phyloP scores from a whole-genome alignment of 2,888 invertebrate genomes.

The Eudemis profundana region DNA sequence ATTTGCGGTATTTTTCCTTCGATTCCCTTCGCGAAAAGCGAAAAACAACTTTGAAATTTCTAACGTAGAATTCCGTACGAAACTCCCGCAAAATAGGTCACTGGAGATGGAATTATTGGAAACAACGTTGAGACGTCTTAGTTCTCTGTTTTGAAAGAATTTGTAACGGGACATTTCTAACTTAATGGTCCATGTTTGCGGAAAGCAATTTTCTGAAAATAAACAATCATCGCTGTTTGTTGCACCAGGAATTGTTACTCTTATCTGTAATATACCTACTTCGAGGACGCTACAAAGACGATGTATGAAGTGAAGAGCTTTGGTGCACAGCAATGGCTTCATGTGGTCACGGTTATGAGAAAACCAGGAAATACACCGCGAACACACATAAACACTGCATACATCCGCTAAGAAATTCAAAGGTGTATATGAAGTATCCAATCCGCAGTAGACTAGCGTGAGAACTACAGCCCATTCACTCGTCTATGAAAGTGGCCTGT shows the following conservation, averaged over 20 bases:
- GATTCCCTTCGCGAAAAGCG: not conserved
- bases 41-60: conserved; percentile 17
- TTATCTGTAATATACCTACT: too few species aligned
- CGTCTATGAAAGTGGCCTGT: too few species aligned
- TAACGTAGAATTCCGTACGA: conserved; percentile 1
- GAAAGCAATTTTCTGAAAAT: conserved; percentile 12
- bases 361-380: too few species aligned
- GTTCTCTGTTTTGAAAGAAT: conserved; percentile 43
- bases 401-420: too few species aligned
- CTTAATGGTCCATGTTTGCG: conserved; percentile 37
- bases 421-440: too few species aligned
- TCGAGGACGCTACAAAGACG: too few species aligned
- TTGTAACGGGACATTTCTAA: conserved; percentile 38
- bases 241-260: not conserved
- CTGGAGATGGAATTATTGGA: conserved; percentile 37
- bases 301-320: too few species aligned
- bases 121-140: conserved; percentile 42
- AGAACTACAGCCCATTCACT: too few species aligned
- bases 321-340: too few species aligned
- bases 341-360: too few species aligned
- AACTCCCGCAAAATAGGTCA: conserved; percentile 24
- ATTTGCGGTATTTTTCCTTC: conserved; percentile 40
- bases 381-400: too few species aligned
- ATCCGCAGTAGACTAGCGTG: too few species aligned
- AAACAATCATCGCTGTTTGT: conserved; percentile 9